Conservation (phyloP, 2,113 vertebrate genomes). For the Xiphophorus hellerii region DNA sequence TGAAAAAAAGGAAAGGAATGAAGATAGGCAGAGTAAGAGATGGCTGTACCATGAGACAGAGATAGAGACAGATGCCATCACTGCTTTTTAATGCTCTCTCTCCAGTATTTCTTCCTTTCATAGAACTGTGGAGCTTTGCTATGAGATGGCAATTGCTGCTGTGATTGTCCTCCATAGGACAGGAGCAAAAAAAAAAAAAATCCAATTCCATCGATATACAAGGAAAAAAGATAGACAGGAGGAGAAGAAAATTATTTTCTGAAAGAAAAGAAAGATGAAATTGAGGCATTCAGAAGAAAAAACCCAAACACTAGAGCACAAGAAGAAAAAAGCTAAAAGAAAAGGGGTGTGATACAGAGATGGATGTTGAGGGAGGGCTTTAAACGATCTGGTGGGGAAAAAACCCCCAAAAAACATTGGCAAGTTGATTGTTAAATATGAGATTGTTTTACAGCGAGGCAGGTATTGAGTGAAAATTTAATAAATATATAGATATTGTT, state of each 20-base stretch:
- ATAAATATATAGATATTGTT: constrained; percentile 81
- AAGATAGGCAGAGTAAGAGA: constrained; percentile 29
- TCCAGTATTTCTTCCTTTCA: constrained; percentile 62
- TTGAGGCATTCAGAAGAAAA: constrained; percentile 28
- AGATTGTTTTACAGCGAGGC: constrained; percentile 77
- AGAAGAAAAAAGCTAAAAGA: not conserved
- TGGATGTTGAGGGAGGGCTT: constrained; percentile 20
- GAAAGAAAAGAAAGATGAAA: constrained; percentile 55
- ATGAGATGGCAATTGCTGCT: constrained; percentile 63
- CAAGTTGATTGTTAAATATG: constrained; percentile 78
- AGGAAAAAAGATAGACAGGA: constrained; percentile 40
- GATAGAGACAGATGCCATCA: constrained; percentile 63
- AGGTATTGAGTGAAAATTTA: constrained; percentile 79
- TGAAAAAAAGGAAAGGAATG: not conserved
- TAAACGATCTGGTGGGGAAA: constrained; percentile 26
- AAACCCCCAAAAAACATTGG: constrained; percentile 12
- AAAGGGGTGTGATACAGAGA: constrained; percentile 30
- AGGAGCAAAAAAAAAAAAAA: constrained; percentile 54
- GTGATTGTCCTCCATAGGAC: constrained; percentile 61
- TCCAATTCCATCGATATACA: constrained; percentile 74
- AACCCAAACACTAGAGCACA: constrained; percentile 27
- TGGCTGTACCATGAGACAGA: constrained; percentile 49
- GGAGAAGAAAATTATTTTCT: constrained; percentile 26
- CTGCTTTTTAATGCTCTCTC: constrained; percentile 59
- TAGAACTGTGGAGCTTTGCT: constrained; percentile 59